Conservation (phyloP, 2,797 vertebrate species). For the Microtus obscurus region DNA sequence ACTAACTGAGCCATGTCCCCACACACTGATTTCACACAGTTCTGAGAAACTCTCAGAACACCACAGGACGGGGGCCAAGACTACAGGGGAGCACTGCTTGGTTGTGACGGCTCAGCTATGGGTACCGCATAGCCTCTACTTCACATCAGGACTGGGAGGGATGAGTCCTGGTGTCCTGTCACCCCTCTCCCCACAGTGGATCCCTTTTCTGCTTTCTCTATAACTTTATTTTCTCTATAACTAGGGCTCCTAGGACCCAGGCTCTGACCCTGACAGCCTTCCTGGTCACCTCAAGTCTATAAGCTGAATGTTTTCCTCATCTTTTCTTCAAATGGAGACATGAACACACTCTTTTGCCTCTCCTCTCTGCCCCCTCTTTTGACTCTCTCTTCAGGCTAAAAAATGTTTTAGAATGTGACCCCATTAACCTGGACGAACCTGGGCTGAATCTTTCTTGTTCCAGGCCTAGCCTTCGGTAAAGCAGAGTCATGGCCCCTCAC, state of each 20-base stretch:
- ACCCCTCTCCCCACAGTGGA: not conserved
- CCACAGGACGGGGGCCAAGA: not conserved
- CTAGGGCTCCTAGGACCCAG: not conserved
- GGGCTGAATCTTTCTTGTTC: not conserved
- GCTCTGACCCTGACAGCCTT: not conserved
- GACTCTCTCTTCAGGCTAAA: not conserved
- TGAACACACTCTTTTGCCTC: not conserved
- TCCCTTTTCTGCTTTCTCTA: not conserved
- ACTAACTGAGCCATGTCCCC: not conserved
- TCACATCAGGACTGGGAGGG: no score
- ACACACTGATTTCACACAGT: not conserved
- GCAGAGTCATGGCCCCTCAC: not conserved
- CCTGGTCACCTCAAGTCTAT: not conserved
- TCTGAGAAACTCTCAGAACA: not conserved
- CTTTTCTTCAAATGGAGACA: not conserved
- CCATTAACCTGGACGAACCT: not conserved
- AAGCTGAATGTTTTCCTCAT: not conserved
- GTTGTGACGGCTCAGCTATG: not conserved
- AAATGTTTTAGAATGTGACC: no score
- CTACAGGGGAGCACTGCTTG: not conserved
- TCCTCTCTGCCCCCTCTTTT: not conserved
- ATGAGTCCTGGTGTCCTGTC: not conserved
- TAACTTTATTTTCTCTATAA: not conserved
- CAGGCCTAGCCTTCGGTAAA: no score
- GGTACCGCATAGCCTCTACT: not conserved